Evolutionary conservation across 2,888 invertebrate genomes (phyloP).

Genomic region (Eupithecia exiguata): DNA sequence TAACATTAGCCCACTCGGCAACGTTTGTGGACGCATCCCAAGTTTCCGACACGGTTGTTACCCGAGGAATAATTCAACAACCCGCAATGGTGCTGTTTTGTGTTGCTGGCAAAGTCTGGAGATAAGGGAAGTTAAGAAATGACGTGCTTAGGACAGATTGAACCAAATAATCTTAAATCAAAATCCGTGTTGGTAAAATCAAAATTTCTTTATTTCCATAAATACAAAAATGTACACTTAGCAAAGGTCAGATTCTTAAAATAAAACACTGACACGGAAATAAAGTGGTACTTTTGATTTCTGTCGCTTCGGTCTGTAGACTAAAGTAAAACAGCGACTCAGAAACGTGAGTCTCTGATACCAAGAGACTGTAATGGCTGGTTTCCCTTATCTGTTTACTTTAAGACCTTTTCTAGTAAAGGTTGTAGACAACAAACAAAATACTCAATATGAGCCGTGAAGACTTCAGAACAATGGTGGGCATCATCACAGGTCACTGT

Average conservation of each 20-base stretch:
- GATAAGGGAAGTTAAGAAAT: background rate
- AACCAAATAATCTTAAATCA: background rate
- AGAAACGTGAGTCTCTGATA: background rate
- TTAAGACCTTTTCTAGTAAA: background rate
- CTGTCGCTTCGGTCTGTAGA: no score
- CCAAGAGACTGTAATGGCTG: background rate
- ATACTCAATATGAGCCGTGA: no score
- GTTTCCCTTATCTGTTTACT: background rate
- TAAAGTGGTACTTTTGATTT: no score
- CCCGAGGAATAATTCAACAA: slow-evolving; percentile 26
- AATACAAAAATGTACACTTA: no score
- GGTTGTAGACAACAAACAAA: no score
- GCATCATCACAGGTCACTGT: no score
- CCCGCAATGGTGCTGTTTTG: slow-evolving; percentile 28
- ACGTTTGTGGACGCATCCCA: slow-evolving; percentile 9
- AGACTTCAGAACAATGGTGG: no score
- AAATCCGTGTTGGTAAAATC: no score
- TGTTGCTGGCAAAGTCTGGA: slow-evolving; percentile 2
- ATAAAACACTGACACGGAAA: no score
- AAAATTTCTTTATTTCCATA: no score
- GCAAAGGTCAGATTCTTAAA: no score
- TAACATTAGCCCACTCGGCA: slow-evolving; percentile 30
- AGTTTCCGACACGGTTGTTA: slow-evolving; percentile 24
- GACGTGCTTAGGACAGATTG: background rate
- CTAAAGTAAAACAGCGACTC: no score